Evolutionary conservation across 2,113 vertebrate genomes (phyloP), one percentile per base, ranked within the genome.

Genomic region (Syngnathus scovelli): DNA sequence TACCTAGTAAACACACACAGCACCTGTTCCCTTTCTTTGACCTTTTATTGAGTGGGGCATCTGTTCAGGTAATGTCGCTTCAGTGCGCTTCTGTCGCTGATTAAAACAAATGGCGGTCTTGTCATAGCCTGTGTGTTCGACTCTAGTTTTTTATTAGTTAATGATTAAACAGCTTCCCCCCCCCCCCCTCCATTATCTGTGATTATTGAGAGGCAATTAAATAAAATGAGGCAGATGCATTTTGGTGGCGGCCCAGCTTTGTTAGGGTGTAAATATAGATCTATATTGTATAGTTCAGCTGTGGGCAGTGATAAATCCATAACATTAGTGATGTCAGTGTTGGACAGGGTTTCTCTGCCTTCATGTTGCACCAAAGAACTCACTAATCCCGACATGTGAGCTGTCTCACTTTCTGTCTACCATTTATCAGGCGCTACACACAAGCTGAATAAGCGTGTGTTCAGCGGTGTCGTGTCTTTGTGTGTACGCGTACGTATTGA

Each of bases 131-230:
- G 54, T 52, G 70, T 64, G 75, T 83, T 73, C 76, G 68, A 69
- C 67, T 59, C 68, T 73, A 74, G 59, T 66, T 83, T 86, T 83
- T 86, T 87, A 91, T 88, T 86, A 86, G 70, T 78, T 82, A 70
- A 77, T 39, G 61, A 84, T 86, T 81, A 83, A 71, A 78, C 61
- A 76, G 74, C 74, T 78, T 82, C 79, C 72, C 49, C 2, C 41
- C 49, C 2, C 41, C 11, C 4, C 4, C 12, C 55, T 63, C 79
- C 63, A 58, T 68, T 77, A 66, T 62, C 71, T 74, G 64, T 62
- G 75, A 61, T 71, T 74, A 77, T 61, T 70, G 64, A 74, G 77
- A 76, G 66, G 80, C 78, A 66, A 66, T 33, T 46, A 5, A 76
- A 79, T 58, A 70, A 67, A 69, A 77, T 66, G 7, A 76, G 51